Conservation (phyloP, 2,888 invertebrate genomes). For the Chesias legatella region DNA sequence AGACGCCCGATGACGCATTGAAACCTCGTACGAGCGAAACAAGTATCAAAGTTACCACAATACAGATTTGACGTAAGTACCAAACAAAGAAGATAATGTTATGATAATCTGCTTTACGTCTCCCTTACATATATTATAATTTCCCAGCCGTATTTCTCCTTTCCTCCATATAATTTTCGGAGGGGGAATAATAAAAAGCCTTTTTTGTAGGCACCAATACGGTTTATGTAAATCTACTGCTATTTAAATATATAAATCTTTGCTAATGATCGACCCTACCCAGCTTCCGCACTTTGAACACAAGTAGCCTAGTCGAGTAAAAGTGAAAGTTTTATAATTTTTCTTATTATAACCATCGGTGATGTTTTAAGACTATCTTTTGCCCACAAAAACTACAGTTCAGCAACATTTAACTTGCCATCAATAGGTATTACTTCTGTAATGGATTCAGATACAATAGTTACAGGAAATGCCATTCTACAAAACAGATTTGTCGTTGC, state of each 20-base stretch:
- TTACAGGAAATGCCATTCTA: too few relatives aligned
- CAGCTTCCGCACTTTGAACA: constrained; percentile 20
- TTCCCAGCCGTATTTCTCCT: constrained; percentile 10
- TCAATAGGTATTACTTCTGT: too few relatives aligned
- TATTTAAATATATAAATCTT: constrained; percentile 26
- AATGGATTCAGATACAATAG: too few relatives aligned
- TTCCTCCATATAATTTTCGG: constrained; percentile 12
- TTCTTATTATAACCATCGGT: too few relatives aligned
- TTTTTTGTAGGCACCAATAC: constrained; percentile 11
- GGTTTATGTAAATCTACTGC: constrained; percentile 18
- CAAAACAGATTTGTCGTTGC: too few relatives aligned
- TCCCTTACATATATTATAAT: constrained; percentile 16
- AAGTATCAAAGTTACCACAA: neutral
- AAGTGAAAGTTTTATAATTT: too few relatives aligned
- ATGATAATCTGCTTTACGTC: constrained; percentile 14
- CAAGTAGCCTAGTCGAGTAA: constrained; percentile 18
- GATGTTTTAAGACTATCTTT: too few relatives aligned
- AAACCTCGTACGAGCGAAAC: too few relatives aligned
- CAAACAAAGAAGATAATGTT: constrained; percentile 12
- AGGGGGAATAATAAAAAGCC: constrained; percentile 15
- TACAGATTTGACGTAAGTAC: constrained; percentile 10
- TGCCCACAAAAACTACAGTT: too few relatives aligned
- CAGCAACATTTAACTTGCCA: too few relatives aligned
- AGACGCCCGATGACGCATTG: too few relatives aligned
- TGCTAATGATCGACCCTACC: constrained; percentile 27